phyloP scores from a whole-genome alignment of 2,888 invertebrate genomes.

The Philhelius pedissequus region DNA sequence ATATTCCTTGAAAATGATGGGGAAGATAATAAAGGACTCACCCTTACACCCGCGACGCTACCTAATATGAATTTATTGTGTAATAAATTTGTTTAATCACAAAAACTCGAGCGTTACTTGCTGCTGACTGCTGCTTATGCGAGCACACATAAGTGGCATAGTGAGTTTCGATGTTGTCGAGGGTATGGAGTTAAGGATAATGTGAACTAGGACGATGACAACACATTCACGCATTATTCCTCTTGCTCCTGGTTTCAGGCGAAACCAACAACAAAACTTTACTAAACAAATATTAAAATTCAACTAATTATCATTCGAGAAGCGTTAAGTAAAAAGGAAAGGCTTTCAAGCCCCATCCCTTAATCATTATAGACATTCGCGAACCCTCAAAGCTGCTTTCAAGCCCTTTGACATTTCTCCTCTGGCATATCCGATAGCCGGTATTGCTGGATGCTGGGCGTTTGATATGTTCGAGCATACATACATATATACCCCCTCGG shows the following conservation, averaged over 20 bases:
- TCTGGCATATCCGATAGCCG: constrained; percentile 31
- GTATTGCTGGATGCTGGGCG: background rate
- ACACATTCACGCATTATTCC: background rate
- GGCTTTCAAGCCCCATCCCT: constrained; percentile 2
- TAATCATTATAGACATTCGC: constrained; percentile 4
- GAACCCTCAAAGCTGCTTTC: background rate
- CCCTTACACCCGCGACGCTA: constrained; percentile 58
- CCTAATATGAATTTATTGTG: constrained; percentile 67
- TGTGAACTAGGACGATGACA: constrained; percentile 9
- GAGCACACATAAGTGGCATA: constrained; percentile 48
- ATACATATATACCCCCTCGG: background rate
- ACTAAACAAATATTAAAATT: constrained; percentile 63
- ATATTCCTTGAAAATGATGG: constrained; percentile 59
- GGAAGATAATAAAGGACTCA: constrained; percentile 62
- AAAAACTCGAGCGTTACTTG: constrained; percentile 48
- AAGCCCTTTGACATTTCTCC: constrained; percentile 31
- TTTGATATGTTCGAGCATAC: constrained; percentile 32
- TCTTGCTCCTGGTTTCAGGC: background rate
- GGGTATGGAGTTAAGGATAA: background rate
- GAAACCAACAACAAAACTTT: constrained; percentile 30
- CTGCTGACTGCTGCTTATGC: constrained; percentile 31
- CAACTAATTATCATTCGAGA: constrained; percentile 62
- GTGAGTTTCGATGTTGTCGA: constrained; percentile 40
- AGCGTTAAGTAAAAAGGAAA: constrained; percentile 43
- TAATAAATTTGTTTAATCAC: constrained; percentile 68